Percentiles rank a stretch among this genome's conserved stretches.
Evolutionary conservation across 1,140 invertebrate genomes (phyloP).

Genomic region (Eubasilissa regina): DNA sequence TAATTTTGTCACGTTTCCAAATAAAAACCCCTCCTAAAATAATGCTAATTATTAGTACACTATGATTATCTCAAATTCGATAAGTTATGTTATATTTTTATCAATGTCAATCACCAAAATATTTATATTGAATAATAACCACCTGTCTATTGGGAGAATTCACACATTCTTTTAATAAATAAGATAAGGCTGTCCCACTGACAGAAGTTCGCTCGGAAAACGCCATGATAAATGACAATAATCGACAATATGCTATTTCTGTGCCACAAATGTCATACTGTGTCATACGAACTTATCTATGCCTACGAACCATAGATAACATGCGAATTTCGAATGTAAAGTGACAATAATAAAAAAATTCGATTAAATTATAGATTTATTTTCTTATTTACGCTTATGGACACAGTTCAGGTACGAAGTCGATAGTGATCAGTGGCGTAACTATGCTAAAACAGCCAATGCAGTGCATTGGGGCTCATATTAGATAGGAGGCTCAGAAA

Average conservation of each 20-base stretch:
- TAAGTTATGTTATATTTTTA: background rate
- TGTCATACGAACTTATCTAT: too few relatives aligned
- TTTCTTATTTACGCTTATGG: too few relatives aligned
- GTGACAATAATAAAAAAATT: too few relatives aligned
- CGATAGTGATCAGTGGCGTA: too few relatives aligned
- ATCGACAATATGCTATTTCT: background rate
- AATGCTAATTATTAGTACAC: background rate
- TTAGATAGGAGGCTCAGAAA: too few relatives aligned
- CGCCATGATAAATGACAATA: slow-evolving; percentile 63
- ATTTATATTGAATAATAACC: slow-evolving; percentile 46
- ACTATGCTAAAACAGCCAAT: too few relatives aligned
- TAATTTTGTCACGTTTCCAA: slow-evolving; percentile 75
- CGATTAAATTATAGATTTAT: too few relatives aligned
- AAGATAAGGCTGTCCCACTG: slow-evolving; percentile 75
- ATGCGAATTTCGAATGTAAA: too few relatives aligned
- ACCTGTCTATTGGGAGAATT: slow-evolving; percentile 75
- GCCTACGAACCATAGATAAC: too few relatives aligned
- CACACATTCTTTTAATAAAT: slow-evolving; percentile 77
- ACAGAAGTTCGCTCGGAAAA: slow-evolving; percentile 69
- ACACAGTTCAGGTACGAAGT: too few relatives aligned
- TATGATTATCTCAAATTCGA: background rate
- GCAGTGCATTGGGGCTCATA: too few relatives aligned
- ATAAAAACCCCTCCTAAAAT: slow-evolving; percentile 77
- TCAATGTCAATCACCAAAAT: background rate
- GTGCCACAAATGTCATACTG: background rate